Percentiles rank a stretch among this genome's conserved stretches.
These are phyloP conservation scores for Lynx canadensis DNA, from an alignment of 2,113 vertebrate species.

Conservation along the genomic window DNA sequence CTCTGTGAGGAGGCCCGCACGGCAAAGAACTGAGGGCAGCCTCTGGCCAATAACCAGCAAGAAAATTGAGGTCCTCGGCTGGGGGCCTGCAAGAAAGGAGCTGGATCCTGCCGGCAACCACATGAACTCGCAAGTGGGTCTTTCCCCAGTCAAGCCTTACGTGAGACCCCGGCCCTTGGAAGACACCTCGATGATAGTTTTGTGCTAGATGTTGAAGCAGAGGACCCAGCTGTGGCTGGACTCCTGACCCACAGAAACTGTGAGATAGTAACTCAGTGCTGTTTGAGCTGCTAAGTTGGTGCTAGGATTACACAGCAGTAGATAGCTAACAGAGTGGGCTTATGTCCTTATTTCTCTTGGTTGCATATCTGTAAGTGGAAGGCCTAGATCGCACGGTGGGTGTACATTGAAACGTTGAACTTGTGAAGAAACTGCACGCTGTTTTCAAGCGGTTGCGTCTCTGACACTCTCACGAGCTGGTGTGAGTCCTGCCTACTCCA, in stretches of 20 bases:
- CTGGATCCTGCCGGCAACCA: neutral
- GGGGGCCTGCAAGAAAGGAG: neutral
- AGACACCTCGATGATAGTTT: too few species aligned
- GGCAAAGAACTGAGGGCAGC: neutral
- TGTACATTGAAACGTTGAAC: neutral
- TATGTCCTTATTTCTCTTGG: neutral
- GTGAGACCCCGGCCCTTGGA: neutral
- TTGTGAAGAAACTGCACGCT: neutral
- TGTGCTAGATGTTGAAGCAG: neutral
- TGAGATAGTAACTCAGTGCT: neutral
- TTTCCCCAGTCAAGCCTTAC: neutral
- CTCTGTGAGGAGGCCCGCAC: neutral
- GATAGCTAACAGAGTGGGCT: rapidly evolving
- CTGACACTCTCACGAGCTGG: neutral
- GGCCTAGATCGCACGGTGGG: neutral
- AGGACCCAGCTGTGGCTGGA: neutral
- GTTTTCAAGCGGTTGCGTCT: neutral
- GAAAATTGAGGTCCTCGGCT: neutral
- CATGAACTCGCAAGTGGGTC: neutral
- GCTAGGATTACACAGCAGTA: neutral
- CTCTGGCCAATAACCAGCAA: neutral
- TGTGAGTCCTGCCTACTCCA: rapidly evolving
- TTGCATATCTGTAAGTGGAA: neutral
- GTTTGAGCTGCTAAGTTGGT: neutral
- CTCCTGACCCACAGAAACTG: neutral